phyloP scores from a whole-genome alignment of 2,797 vertebrate species.

The Rhinogobio ventralis region DNA sequence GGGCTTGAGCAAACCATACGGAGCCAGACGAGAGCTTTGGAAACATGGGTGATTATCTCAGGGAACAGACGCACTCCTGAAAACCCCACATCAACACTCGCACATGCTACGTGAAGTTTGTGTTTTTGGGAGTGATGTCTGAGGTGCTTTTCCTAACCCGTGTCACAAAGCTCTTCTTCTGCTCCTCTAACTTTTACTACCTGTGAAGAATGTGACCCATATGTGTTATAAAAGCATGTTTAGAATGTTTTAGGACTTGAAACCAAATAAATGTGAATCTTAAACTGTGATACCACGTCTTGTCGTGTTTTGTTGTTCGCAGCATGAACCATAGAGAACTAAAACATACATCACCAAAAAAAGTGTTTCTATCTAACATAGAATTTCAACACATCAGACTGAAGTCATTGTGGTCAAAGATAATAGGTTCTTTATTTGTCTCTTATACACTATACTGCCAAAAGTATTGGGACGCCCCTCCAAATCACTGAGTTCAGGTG shows the following conservation, averaged over 20 bases:
- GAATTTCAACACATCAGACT: background rate
- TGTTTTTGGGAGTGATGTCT: slow-evolving; percentile 42
- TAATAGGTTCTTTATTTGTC: background rate
- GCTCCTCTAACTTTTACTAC: slow-evolving; percentile 94
- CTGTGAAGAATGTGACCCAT: slow-evolving; percentile 98
- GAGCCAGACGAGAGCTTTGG: slow-evolving; percentile 52
- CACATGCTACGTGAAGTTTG: background rate
- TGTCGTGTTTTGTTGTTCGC: slow-evolving; percentile 16
- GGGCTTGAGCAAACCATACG: slow-evolving; percentile 50
- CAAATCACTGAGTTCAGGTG: no score
- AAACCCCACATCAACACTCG: background rate
- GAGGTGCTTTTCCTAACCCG: slow-evolving; percentile 66
- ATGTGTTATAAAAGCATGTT: slow-evolving; percentile 96
- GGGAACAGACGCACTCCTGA: slow-evolving; percentile 51
- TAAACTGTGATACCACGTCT: slow-evolving; percentile 73
- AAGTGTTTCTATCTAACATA: background rate
- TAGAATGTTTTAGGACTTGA: slow-evolving; percentile 97
- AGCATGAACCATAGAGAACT: background rate
- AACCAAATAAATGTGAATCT: slow-evolving; percentile 99
- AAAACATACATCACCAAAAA: background rate
- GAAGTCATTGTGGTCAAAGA: background rate
- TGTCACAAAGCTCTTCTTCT: slow-evolving; percentile 75
- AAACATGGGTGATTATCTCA: slow-evolving; percentile 50
- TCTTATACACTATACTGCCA: no score
- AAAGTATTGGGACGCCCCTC: no score